Evolutionary conservation across 2,797 vertebrate species (phyloP).

Genomic region (Ficedula albicollis): DNA sequence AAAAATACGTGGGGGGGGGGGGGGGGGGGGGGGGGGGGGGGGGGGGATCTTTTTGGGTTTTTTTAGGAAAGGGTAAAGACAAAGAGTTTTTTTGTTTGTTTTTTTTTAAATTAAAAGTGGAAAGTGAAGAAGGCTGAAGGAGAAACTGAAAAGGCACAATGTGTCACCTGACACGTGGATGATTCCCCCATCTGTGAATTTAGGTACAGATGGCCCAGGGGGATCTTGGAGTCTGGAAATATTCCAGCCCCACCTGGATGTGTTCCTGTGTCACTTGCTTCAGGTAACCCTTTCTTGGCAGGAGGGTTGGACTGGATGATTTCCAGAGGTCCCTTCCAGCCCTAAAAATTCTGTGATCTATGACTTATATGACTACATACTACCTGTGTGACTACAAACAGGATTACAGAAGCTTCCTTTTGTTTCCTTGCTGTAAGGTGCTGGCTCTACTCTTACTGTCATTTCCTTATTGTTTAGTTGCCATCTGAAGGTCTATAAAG

Average conservation of each 20-base stretch:
- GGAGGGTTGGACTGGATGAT: background rate
- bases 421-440: background rate
- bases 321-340: background rate
- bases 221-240: background rate
- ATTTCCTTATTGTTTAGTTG: background rate
- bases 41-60: no score
- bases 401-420: background rate
- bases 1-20: fast-evolving
- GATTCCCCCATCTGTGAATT: background rate
- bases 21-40: no score
- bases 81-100: no score
- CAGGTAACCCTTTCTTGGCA: background rate
- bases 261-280: background rate
- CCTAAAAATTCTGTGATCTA: background rate
- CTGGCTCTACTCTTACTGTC: background rate
- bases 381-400: background rate
- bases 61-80: background rate
- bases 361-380: background rate
- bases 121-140: background rate
- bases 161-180: background rate
- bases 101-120: background rate
- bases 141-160: background rate
- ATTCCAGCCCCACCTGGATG: background rate
- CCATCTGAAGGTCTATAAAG: background rate
- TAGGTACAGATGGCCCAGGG: background rate